Conservation (phyloP, 2,113 vertebrate genomes). For the Aspiorhynchus laticeps region DNA sequence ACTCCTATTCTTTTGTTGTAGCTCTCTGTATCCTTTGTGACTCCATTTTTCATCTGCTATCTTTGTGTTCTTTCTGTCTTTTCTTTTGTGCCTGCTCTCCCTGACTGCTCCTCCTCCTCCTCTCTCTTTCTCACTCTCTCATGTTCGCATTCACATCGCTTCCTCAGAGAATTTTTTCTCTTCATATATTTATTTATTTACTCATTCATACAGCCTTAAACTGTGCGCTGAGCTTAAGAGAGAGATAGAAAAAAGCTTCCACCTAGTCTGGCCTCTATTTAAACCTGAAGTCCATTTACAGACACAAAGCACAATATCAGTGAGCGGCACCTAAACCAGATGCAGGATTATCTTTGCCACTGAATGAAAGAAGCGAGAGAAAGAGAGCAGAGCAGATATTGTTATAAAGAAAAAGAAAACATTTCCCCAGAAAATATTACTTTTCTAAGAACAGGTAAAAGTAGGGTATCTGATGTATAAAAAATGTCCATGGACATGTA, state of each 20-base stretch:
- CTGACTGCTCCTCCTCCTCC: conserved; percentile 12
- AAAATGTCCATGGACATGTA: neutral
- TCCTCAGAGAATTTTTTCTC: conserved; percentile 41
- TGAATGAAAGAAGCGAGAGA: neutral
- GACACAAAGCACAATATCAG: neutral
- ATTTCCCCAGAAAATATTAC: neutral
- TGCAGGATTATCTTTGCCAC: neutral
- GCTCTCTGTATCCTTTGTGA: conserved; percentile 41
- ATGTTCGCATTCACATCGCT: conserved; percentile 31
- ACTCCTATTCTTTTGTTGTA: conserved; percentile 30
- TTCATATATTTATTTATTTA: conserved; percentile 46
- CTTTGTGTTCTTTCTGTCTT: conserved; percentile 30
- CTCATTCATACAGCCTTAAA: conserved; percentile 27
- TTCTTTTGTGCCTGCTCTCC: conserved; percentile 14
- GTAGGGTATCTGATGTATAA: neutral
- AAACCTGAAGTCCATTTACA: neutral
- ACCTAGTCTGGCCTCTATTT: neutral
- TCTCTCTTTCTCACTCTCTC: conserved; percentile 23
- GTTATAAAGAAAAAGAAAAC: conserved; percentile 25
- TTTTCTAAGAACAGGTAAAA: conserved; percentile 6
- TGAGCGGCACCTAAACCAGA: conserved; percentile 6
- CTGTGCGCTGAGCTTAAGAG: neutral
- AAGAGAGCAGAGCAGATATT: neutral
- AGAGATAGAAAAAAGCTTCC: conserved; percentile 6
- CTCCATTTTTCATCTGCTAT: conserved; percentile 41